Percentiles rank a stretch among this genome's conserved stretches.
Conservation (phyloP, 2,888 invertebrate species). For the Unio pictorum region DNA sequence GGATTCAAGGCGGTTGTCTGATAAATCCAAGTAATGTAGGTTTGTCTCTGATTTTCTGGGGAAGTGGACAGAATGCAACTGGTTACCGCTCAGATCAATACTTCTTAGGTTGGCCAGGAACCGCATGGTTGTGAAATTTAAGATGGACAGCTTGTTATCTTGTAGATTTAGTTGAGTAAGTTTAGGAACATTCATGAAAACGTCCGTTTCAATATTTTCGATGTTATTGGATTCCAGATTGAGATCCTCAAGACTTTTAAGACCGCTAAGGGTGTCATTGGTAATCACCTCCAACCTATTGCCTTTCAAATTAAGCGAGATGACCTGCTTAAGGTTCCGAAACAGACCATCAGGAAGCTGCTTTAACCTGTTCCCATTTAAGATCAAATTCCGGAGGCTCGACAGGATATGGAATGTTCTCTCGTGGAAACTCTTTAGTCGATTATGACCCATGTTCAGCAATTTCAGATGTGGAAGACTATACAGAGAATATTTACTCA, state of each 20-base stretch:
- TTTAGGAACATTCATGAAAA: conserved; percentile 42
- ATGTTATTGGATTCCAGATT: conserved; percentile 44
- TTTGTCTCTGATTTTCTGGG: conserved; percentile 23
- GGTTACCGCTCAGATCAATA: conserved; percentile 40
- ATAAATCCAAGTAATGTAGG: conserved; percentile 32
- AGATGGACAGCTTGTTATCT: conserved; percentile 42
- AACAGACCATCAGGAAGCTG: conserved; percentile 42
- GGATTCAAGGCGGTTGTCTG: conserved; percentile 38
- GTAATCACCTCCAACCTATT: conserved; percentile 42
- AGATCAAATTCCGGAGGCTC: conserved; percentile 42
- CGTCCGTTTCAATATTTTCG: conserved; percentile 29
- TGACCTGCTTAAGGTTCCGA: conserved; percentile 36
- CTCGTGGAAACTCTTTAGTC: conserved; percentile 40
- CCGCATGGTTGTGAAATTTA: conserved; percentile 37
- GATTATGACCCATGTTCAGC: conserved; percentile 52
- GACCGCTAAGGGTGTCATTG: conserved; percentile 41
- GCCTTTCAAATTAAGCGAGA: conserved; percentile 43
- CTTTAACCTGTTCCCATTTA: conserved; percentile 42
- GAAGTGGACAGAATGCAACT: conserved; percentile 29
- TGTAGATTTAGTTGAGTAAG: conserved; percentile 38
- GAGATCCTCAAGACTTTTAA: conserved; percentile 45
- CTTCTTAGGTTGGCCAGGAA: conserved; percentile 33
- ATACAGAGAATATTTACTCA: conserved; percentile 37
- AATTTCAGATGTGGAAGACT: conserved; percentile 53
- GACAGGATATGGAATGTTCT: conserved; percentile 40